phyloP scores from a whole-genome alignment of 2,797 vertebrate genomes.

The Melanotaenia maccullochi region DNA sequence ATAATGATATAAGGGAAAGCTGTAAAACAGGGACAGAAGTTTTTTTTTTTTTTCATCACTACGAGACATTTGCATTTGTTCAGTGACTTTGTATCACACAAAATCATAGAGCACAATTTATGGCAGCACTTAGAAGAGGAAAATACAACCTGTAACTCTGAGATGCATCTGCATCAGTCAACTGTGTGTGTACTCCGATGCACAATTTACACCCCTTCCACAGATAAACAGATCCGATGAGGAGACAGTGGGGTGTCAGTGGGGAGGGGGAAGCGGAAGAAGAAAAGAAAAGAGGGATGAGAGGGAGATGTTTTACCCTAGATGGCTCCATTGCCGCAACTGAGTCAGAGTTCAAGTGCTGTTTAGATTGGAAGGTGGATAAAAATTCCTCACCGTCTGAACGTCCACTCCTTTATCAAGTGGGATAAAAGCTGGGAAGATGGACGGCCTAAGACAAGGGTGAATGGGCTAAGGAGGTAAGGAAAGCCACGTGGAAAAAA shows the following conservation, averaged over 20 bases:
- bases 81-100: slow-evolving; percentile 57
- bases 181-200: slow-evolving; percentile 47
- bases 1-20: slow-evolving; percentile 43
- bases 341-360: slow-evolving; percentile 72
- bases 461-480: neutral
- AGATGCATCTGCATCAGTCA: slow-evolving; percentile 72
- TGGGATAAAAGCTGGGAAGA: slow-evolving; percentile 32
- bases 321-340: slow-evolving; percentile 66
- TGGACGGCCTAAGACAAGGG: slow-evolving; percentile 14
- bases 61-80: slow-evolving; percentile 51
- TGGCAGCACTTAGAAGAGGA: slow-evolving; percentile 74
- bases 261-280: slow-evolving; percentile 7
- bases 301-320: slow-evolving; percentile 77
- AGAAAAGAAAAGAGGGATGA: slow-evolving; percentile 50
- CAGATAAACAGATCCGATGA: slow-evolving; percentile 64
- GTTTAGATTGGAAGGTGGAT: slow-evolving; percentile 83
- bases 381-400: slow-evolving; percentile 81
- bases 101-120: slow-evolving; percentile 75
- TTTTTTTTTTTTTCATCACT: slow-evolving; percentile 16
- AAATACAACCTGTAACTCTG: slow-evolving; percentile 71
- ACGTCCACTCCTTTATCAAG: slow-evolving; percentile 54
- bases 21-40: slow-evolving; percentile 11
- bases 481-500: slow-evolving; percentile 1
- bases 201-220: slow-evolving; percentile 69
- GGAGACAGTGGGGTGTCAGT: slow-evolving; percentile 23